Percentiles rank a stretch among this genome's conserved stretches.
phyloP scores from a whole-genome alignment of 53 echinoderm and acorn worm species.

The Temnopleurus reevesii region DNA sequence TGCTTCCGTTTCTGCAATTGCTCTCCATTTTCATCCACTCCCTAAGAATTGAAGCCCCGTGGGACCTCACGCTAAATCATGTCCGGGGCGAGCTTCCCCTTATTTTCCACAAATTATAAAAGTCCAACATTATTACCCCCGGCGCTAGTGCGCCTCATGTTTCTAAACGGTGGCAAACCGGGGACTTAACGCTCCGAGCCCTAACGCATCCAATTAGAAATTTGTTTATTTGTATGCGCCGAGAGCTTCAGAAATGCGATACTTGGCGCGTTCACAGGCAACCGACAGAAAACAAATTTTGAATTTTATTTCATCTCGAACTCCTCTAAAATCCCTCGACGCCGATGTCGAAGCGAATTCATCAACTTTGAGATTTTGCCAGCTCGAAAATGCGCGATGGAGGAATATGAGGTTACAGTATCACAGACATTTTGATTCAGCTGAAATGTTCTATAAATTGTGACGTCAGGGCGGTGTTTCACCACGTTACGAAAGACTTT shows the following conservation, averaged over 20 bases:
- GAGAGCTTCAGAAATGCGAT: slow-evolving; percentile 6
- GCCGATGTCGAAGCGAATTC: slow-evolving; percentile 9
- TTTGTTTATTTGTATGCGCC: slow-evolving; percentile 40
- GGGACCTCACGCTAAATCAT: background rate
- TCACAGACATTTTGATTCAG: background rate
- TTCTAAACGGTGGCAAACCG: slow-evolving; percentile 33
- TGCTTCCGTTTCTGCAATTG: background rate
- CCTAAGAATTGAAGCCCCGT: background rate
- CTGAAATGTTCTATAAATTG: too few relatives aligned
- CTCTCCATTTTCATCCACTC: background rate
- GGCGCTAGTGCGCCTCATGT: background rate
- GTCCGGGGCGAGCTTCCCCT: background rate
- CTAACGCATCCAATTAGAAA: slow-evolving; percentile 11
- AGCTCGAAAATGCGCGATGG: background rate
- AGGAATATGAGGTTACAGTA: slow-evolving; percentile 11
- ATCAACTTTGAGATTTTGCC: slow-evolving; percentile 24
- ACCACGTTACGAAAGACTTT: too few relatives aligned
- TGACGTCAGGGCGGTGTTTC: too few relatives aligned
- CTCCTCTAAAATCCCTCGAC: background rate
- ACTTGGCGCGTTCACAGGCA: slow-evolving; percentile 16
- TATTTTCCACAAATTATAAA: slow-evolving; percentile 25
- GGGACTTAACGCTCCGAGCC: slow-evolving; percentile 3
- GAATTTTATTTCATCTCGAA: slow-evolving; percentile 11
- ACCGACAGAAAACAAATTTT: background rate
- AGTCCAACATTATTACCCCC: slow-evolving; percentile 8